Base-by-base conservation (phyloP, 2,888 invertebrate genomes). In the Cantharis lateralis region DNA sequence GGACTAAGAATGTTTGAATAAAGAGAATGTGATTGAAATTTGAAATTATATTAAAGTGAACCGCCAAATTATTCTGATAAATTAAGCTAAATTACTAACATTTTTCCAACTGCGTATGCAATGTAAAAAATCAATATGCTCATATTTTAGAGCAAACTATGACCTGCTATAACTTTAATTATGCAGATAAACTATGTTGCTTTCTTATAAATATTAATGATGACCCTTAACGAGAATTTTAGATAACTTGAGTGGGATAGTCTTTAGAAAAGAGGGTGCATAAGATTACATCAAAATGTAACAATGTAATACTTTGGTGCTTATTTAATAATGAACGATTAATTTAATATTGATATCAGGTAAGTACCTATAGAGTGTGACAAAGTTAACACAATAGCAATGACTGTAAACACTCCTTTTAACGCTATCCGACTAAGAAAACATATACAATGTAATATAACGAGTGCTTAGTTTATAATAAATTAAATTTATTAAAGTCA, bases 151-250 rank as follows among this genome's bases (percentile, higher is more conserved):
- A 66, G 1, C 7, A 20, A 66, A 20, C 13, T 66, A 20, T 66
- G n/a, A 13, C 64, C 13, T 20, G 15, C 64, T 20, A 20, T 15
- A 11, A 15, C 20, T 66, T 66, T 66, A 20, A 66, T 66, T 66
- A 66, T 66, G 64, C 9, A 66, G 24, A 66, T 66, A 66, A 66
- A 66, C 24, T 66, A 66, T 24, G 48, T 48, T 48, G 18, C 64
- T 66, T 20, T n/a, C 64, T 20, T 66, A 66, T 66, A 66, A 66
- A 66, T 66, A 66, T 66, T 66, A 66, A 66, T 66, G 64, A 20
- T 13, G 10, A 66, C 64, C 64, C 64, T 24, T 66, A 24, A 66
- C 20, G 20, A n/a, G 13, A 66, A 66, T 66, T 66, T 66, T 66
- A 66, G 64, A 66, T 66, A 66, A 18, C 24, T 16, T 66, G 64